Conservation (phyloP, 2,888 invertebrate genomes). For the Diarsia brunnea region DNA sequence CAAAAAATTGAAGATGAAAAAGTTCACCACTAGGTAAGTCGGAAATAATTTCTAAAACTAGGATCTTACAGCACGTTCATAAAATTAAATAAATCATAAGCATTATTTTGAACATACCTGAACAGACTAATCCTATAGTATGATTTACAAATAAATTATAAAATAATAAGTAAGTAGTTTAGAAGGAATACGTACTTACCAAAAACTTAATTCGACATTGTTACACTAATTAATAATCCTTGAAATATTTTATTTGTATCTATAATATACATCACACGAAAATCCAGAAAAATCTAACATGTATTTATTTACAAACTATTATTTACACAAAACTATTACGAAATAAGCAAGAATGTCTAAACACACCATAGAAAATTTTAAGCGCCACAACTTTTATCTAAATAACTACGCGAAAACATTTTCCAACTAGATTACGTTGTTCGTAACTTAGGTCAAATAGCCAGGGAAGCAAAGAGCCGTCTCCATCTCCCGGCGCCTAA, state of each 20-base stretch:
- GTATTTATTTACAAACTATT: conserved; percentile 45
- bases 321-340: conserved; percentile 57
- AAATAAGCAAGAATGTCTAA: conserved; percentile 34
- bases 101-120: neutral
- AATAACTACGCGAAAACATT: conserved; percentile 46
- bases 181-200: conserved; percentile 47
- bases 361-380: conserved; percentile 49
- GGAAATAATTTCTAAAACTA: neutral
- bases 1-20: neutral
- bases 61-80: neutral
- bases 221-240: conserved; percentile 29
- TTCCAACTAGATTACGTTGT: conserved; percentile 69
- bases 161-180: neutral
- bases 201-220: conserved; percentile 25
- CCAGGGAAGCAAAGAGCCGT: conserved; percentile 64
- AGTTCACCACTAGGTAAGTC: neutral
- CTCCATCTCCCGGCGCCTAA: conserved; percentile 76
- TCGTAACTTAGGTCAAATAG: conserved; percentile 78
- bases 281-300: conserved; percentile 50
- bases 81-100: neutral
- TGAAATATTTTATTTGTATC: conserved; percentile 26
- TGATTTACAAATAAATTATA: neutral
- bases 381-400: conserved; percentile 42
- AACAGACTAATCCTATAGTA: neutral
- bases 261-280: conserved; percentile 53